Evolutionary conservation across 2,888 invertebrate genomes (phyloP).

Genomic region (Colletes collaris): DNA sequence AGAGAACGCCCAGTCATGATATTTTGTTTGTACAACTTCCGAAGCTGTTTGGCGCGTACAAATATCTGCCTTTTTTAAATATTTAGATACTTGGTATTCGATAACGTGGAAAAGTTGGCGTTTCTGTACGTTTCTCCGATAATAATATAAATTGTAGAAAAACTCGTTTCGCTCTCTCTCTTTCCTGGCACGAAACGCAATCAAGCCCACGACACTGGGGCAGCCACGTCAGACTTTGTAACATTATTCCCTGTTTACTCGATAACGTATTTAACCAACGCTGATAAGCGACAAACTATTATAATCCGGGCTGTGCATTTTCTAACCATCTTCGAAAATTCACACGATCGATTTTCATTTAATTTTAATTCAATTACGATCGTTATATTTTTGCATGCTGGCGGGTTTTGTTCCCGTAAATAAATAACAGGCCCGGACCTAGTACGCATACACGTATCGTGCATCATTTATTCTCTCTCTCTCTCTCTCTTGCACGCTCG

Average conservation of each 20-base stretch:
- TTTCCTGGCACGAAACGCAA: constrained; percentile 2
- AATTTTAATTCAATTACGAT: too few species aligned
- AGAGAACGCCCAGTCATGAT: neutral
- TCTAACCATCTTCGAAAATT: too few species aligned
- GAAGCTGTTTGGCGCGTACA: neutral
- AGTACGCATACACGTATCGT: too few species aligned
- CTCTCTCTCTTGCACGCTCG: neutral
- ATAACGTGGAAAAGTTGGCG: constrained; percentile 4
- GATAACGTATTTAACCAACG: constrained; percentile 56
- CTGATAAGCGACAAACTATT: constrained; percentile 49
- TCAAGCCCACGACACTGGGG: constrained; percentile 1
- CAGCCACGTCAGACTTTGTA: constrained; percentile 40
- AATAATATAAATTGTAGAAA: constrained; percentile 6
- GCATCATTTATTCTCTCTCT: neutral
- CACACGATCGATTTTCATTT: too few species aligned
- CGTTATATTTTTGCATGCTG: too few species aligned
- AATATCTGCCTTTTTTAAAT: neutral
- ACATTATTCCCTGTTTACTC: constrained; percentile 53
- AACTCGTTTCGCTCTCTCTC: neutral
- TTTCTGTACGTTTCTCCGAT: too few species aligned
- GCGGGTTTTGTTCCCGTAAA: too few species aligned
- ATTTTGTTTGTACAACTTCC: neutral
- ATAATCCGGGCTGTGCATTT: constrained; percentile 15
- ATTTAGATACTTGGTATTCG: constrained; percentile 10
- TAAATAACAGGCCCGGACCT: too few species aligned